phyloP scores from a whole-genome alignment of 92 coral and sea anemone species.

The Porites divaricata region DNA sequence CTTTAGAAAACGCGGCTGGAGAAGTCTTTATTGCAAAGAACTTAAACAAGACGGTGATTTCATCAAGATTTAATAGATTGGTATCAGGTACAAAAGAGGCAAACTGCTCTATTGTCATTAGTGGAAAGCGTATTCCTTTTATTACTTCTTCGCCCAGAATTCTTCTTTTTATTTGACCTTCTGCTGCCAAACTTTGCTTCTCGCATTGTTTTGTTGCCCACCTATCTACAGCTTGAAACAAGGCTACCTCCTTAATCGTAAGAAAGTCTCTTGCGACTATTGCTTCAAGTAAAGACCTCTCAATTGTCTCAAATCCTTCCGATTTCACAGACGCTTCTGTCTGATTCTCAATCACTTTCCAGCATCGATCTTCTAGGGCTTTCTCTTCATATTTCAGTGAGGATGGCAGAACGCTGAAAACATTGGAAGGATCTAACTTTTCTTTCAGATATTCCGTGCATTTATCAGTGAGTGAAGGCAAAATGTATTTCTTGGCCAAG shows the following conservation, averaged over 20 bases:
- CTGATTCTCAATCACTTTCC: conserved; percentile 65
- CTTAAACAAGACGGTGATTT: too few relatives aligned
- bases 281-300: conserved; percentile 30
- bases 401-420: conserved; percentile 60
- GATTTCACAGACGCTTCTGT: conserved; percentile 65
- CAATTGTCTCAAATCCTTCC: conserved; percentile 45
- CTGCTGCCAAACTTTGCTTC: neutral
- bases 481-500: conserved; percentile 70
- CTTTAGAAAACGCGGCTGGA: too few relatives aligned
- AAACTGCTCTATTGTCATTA: neutral
- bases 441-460: conserved; percentile 63
- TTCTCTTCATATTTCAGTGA: conserved; percentile 67
- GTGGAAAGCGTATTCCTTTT: conserved; percentile 30
- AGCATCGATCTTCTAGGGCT: conserved; percentile 61
- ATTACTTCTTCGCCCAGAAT: neutral
- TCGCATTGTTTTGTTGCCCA: conserved; percentile 69
- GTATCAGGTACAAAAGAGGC: neutral
- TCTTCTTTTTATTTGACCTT: too few relatives aligned
- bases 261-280: conserved; percentile 51
- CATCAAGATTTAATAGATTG: too few relatives aligned
- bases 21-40: too few relatives aligned
- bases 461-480: conserved; percentile 62
- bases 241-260: conserved; percentile 44
- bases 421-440: conserved; percentile 64
- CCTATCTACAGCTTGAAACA: conserved; percentile 58